These are phyloP conservation scores for Gobius niger DNA, from an alignment of 2,113 vertebrate species.

Conservation along the genomic window DNA sequence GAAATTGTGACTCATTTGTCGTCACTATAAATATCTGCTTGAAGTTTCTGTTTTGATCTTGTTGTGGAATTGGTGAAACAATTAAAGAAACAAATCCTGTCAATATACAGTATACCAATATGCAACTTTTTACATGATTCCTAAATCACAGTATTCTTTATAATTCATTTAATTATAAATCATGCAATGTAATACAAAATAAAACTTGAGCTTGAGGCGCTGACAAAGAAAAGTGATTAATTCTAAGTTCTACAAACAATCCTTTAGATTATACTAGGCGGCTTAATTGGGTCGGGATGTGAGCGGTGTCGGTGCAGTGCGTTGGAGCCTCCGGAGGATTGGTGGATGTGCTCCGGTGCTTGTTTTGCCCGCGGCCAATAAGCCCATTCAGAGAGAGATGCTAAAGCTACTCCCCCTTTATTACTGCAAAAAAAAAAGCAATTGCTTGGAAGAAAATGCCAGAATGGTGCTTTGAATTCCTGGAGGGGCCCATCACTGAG, in stretches of 20 bases:
- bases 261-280: conserved; percentile 33
- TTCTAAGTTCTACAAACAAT: conserved; percentile 33
- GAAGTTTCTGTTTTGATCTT: not conserved
- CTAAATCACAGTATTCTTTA: not conserved
- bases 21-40: not conserved
- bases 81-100: too few species aligned
- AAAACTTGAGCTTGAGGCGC: not conserved
- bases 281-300: conserved; percentile 64
- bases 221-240: conserved; percentile 51
- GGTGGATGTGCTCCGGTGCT: conserved; percentile 55
- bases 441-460: conserved; percentile 75
- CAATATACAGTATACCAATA: too few species aligned
- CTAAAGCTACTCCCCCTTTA: conserved; percentile 74
- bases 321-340: conserved; percentile 58
- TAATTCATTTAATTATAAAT: not conserved
- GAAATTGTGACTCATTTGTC: too few species aligned
- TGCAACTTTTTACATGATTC: too few species aligned
- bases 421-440: conserved; percentile 71
- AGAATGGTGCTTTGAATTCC: conserved; percentile 74
- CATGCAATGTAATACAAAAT: not conserved
- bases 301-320: conserved; percentile 39
- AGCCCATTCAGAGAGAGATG: conserved; percentile 67
- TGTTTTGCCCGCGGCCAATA: conserved; percentile 66
- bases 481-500: conserved; percentile 72
- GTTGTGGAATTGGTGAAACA: not conserved